These are phyloP conservation scores for Semicossyphus pulcher DNA, from an alignment of 2,113 vertebrate genomes.

Conservation along the genomic window DNA sequence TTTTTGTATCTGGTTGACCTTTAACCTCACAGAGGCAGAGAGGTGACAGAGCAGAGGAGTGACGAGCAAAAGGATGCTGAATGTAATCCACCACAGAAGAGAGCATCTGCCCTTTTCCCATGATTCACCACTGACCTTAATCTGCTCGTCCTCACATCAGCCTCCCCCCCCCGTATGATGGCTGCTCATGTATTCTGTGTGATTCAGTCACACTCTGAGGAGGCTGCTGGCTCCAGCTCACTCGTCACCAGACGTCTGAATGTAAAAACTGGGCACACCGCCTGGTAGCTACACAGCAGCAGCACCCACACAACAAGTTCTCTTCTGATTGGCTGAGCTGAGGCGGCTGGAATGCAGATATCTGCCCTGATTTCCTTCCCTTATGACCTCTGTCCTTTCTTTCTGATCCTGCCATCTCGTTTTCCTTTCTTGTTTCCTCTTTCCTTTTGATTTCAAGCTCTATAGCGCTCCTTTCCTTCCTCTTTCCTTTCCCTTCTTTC, in stretches of 20 bases:
- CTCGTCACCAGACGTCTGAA: slow-evolving; percentile 19
- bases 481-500: background rate
- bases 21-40: background rate
- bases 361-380: background rate
- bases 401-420: background rate
- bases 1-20: background rate
- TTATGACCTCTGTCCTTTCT: background rate
- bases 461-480: too few species aligned
- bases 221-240: slow-evolving; percentile 11
- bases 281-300: slow-evolving; percentile 21
- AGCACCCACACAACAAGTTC: background rate
- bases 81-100: background rate
- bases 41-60: background rate
- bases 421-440: background rate
- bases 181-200: slow-evolving; percentile 23
- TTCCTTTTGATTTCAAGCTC: too few species aligned
- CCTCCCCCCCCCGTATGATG: background rate
- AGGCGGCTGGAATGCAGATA: background rate
- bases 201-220: background rate
- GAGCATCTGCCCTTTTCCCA: slow-evolving; percentile 32
- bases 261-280: background rate
- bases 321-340: background rate
- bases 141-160: slow-evolving; percentile 14
- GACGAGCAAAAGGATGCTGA: slow-evolving; percentile 14
- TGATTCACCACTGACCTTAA: slow-evolving; percentile 65